phyloP scores from a whole-genome alignment of 1,140 invertebrate species.

The Drosophila sucinea region DNA sequence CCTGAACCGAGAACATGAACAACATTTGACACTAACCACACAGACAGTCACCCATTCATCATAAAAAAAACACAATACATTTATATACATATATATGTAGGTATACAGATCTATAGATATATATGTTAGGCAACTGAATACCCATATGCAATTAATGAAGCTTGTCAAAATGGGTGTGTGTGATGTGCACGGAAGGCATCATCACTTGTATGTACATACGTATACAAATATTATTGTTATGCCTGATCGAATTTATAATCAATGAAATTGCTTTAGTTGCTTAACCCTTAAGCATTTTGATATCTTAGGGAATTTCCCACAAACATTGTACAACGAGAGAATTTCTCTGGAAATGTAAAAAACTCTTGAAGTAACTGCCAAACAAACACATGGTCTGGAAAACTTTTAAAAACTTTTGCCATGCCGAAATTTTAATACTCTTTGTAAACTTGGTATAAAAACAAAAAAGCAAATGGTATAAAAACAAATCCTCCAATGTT shows the following conservation, averaged over 20 bases:
- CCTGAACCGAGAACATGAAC: neutral
- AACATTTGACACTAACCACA: conserved; percentile 12
- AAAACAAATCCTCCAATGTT: no score
- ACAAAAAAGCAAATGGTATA: no score
- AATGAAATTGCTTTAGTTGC: neutral
- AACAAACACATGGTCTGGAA: no score
- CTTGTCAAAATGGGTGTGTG: conserved; percentile 6
- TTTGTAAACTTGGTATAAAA: no score
- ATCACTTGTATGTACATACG: neutral
- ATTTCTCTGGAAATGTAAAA: no score
- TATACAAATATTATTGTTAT: neutral
- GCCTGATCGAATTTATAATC: conserved; percentile 6
- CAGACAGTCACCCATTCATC: conserved; percentile 5
- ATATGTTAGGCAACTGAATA: neutral
- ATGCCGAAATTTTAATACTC: no score
- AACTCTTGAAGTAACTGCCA: no score
- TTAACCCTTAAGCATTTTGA: neutral
- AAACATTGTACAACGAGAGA: no score
- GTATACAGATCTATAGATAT: neutral
- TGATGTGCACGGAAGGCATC: neutral
- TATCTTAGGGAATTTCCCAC: no score
- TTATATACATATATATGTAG: neutral
- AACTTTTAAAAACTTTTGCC: no score
- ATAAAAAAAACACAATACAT: neutral
- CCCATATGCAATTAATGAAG: conserved; percentile 3